Conservation (phyloP, 2,888 invertebrate species). For the Beris chalybata region DNA sequence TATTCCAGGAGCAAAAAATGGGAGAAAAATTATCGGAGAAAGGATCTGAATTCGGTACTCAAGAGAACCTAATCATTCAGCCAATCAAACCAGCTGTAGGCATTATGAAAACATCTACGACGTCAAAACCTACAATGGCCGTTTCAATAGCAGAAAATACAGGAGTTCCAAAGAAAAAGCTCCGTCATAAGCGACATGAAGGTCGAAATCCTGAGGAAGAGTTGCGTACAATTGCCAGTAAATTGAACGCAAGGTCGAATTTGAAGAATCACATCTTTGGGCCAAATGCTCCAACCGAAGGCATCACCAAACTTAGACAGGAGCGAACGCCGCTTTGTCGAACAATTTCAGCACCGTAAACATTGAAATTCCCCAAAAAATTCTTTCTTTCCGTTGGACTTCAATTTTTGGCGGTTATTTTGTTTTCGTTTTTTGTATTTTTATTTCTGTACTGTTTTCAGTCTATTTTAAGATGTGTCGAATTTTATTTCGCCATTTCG, state of each 20-base stretch:
- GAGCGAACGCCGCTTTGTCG: slow-evolving; percentile 21
- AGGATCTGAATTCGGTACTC: slow-evolving; percentile 25
- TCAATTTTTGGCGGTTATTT: slow-evolving; percentile 2
- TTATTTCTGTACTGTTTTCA: slow-evolving; percentile 5
- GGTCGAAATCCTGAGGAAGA: background rate
- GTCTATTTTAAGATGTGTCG: too few relatives aligned
- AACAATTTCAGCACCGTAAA: slow-evolving; percentile 27
- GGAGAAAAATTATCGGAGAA: slow-evolving; percentile 21
- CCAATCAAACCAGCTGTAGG: background rate
- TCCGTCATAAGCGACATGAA: background rate
- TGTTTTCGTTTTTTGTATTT: slow-evolving; percentile 1
- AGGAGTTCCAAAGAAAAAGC: slow-evolving; percentile 4
- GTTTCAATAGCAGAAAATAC: background rate
- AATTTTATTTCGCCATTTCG: too few relatives aligned
- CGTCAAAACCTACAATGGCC: too few relatives aligned
- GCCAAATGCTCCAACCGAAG: slow-evolving; percentile 41
- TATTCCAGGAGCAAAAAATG: slow-evolving; percentile 18
- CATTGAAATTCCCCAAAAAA: slow-evolving; percentile 1
- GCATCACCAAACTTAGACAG: slow-evolving; percentile 18
- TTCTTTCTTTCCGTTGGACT: slow-evolving; percentile 2
- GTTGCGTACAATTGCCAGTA: background rate
- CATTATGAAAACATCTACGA: background rate
- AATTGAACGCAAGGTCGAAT: slow-evolving; percentile 1
- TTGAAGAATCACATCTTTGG: slow-evolving; percentile 47
- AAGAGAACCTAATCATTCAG: slow-evolving; percentile 12